Evolutionary conservation across 2,113 vertebrate species (phyloP), one percentile per base, ranked within the genome.

Genomic region (Manacus vitellinus): DNA sequence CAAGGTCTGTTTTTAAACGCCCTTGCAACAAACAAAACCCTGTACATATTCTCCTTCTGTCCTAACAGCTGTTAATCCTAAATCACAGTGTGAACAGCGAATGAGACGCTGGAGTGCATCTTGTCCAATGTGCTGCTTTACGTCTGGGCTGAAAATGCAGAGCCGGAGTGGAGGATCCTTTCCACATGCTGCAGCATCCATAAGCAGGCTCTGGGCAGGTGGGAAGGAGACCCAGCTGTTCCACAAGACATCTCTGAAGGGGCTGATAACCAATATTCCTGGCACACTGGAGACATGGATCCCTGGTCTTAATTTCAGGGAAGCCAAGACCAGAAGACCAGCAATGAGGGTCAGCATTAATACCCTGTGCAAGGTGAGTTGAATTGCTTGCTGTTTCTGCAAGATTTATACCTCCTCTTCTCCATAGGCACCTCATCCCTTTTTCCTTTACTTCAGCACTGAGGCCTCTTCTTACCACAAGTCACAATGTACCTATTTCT

Each of bases 181-280:
- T 56, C 43, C 8, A 5, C 2, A 1, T 8, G 16, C 56, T 8
- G 22, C 52, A 39, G 27, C 2, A 0, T 44, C 68, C 51, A 19
- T 30, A 35, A 75, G 46, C 5, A 31, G 46, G 18, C 19, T 58
- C 63, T 28, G 49, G 66, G 46, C 70, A 93, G 59, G 41, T 44
- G 49, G 78, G 30, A 41, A 78, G 47, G 65, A 77, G 37, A 58
- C 12, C 14, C 4, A 9, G 39, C 44, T 6, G 3, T 73, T 87
- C 39, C 58, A 41, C 10, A 28, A 35, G 54, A 19, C 3, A 2
- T 9, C 27, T 67, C 43, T 76, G 49, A n/a, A 76, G 77, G 23
- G 33, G 11, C 20, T 80, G 82, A 28, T 56, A 63, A n/a, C 22
- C 47, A 58, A 37, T 30, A 23, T 33, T 59, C 23, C 47, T 56